Evolutionary conservation across 1,140 invertebrate species (phyloP), one percentile per base, ranked within the genome.

Genomic region (Drosophila lowei): DNA sequence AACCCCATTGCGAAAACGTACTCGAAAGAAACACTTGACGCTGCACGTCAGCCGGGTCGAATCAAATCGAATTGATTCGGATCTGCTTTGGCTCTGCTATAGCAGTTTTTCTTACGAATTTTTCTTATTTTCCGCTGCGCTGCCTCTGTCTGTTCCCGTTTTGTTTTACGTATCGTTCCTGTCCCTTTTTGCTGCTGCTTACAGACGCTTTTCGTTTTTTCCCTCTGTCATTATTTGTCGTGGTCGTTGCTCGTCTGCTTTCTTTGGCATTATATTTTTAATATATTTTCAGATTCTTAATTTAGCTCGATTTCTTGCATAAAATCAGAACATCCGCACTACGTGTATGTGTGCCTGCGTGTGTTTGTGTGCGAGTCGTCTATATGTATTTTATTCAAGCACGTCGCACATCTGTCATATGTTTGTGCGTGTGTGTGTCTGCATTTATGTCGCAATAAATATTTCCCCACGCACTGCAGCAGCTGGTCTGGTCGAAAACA

Each of bases 181-280:
- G 47, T 59, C 57, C 57, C 57, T 59, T 55, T 58, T 59, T 49
- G 16, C 47, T 47, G 46, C 28, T 48, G 42, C 56, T 43, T 41
- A 62, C 59, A 62, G 41, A 46, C 49, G 49, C 25, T 62, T 65
- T 38, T 28, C 48, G 43, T 41, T 43, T 23, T 34, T 49, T 15
- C 43, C 43, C 30, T 13, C 34, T 38, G 34, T 38, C 34, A 38
- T 38, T 38, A 38, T 38, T 13, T 4, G 11, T 13, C 34, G 34
- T 38, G 11, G 44, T 11, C 42, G 49, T 43, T 48, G 47, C 58
- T 43, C 70, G 49, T 50, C 65, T 70, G 11, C 34, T 38, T 72
- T 62, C 65, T 72, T 75, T 67, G 56, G 72, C 62, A 61, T 67
- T 75, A 75, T 75, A 75, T 75, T 74, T 74, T 74, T 46, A 44